These are phyloP conservation scores for Protobothrops mucrosquamatus DNA, from an alignment of 2,113 vertebrate genomes.

Conservation along the genomic window DNA sequence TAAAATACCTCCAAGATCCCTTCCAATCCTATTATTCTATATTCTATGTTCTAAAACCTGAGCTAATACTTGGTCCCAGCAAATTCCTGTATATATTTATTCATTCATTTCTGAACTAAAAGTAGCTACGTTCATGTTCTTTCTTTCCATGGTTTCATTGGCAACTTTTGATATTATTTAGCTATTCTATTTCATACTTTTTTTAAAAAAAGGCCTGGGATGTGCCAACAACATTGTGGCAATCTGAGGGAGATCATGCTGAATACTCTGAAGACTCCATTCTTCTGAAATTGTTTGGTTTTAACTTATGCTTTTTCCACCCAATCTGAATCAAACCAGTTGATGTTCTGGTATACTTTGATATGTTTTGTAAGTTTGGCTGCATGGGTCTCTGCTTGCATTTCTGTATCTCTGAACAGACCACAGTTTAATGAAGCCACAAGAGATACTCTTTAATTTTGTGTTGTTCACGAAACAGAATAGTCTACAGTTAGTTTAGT, in stretches of 20 bases:
- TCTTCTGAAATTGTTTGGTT: neutral
- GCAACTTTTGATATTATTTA: neutral
- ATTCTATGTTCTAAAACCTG: neutral
- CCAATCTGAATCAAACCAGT: neutral
- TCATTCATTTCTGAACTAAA: neutral
- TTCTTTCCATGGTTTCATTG: neutral
- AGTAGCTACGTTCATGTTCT: neutral
- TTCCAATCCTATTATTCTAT: neutral
- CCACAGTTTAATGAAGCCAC: neutral
- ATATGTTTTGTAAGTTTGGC: neutral
- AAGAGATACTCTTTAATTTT: constrained; percentile 7
- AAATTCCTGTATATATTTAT: neutral
- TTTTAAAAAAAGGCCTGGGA: neutral
- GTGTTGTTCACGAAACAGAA: neutral
- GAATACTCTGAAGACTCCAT: neutral
- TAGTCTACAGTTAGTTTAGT: neutral
- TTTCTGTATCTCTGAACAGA: neutral
- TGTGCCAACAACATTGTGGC: neutral
- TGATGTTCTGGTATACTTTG: neutral
- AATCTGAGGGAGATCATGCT: neutral
- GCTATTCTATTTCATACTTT: neutral
- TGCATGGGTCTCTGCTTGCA: neutral
- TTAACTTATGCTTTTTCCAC: neutral
- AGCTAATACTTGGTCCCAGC: neutral
- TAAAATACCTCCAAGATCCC: neutral